Evolutionary conservation across 2,113 vertebrate species (phyloP), one percentile per base, ranked within the genome.

Genomic region (Melanerpes formicivorus): DNA sequence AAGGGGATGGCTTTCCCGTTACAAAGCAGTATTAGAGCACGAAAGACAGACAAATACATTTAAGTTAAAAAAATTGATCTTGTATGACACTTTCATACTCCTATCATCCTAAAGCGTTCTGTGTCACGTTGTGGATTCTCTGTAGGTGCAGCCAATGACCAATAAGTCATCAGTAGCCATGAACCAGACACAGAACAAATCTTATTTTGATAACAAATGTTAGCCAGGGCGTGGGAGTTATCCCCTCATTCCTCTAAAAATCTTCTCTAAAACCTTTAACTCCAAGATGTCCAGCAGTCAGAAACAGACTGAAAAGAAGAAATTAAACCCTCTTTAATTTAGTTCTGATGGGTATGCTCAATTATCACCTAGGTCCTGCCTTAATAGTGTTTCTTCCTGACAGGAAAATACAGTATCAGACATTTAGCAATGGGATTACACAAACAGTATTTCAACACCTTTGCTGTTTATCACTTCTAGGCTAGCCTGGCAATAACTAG

Each of bases 1-100:
- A 66, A 93, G 55, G 26, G 40, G 58, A 22, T 84, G 66, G 34
- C 44, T 83, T 89, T 56, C 58, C 54, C 16, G 3, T 67, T 87
- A 85, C 42, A 92, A 77, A 95, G 48, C 75, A 87, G 29, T 89
- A 90, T 82, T 80, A 85, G 78, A 93, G 87, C 78, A 90, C 60
- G 91, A 92, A 92, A 90, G 86, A 87, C 84, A 87, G 90, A 96
- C 71, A 94, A 89, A 89, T 87, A 95, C 13, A 48, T 87, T 95
- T 81, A 65, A 81, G 63, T 22, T 63, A 15, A 42, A 94, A 90
- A 78, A 87, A 92, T 37, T 8, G 14, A 83, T 90, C 50, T 88
- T 70, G 26, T 52, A 52, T 71, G 84, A 66, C 62, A 63, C 42
- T 59, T 91, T 78, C 70, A 82, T 23, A 73, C 50, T 77, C 63